Evolutionary conservation across 2,888 invertebrate genomes (phyloP).

Genomic region (Cephus pygmeus): DNA sequence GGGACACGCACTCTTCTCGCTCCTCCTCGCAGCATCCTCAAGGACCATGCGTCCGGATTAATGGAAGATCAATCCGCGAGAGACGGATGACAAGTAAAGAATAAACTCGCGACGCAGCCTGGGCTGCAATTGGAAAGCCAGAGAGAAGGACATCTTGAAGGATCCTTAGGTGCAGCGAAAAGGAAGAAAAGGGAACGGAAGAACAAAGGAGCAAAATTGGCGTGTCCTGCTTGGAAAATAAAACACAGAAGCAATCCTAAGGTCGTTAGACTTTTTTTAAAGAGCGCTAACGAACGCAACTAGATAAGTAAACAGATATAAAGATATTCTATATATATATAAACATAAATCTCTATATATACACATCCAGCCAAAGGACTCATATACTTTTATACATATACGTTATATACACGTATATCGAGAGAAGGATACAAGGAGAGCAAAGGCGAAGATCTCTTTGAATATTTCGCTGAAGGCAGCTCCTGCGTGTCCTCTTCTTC

Average conservation of each 20-base stretch:
- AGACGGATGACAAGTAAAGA: slow-evolving; percentile 16
- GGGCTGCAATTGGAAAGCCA: no score
- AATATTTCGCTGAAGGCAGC: not conserved
- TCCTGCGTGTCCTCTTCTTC: not conserved
- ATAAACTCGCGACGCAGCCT: slow-evolving; percentile 4
- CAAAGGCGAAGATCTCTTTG: no score
- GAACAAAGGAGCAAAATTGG: slow-evolving; percentile 13
- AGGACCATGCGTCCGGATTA: no score
- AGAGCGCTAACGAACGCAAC: no score
- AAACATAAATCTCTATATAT: slow-evolving; percentile 1
- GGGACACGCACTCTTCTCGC: no score
- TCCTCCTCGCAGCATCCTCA: no score
- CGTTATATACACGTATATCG: not conserved
- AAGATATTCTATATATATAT: not conserved
- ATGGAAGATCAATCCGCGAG: no score
- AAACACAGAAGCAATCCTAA: no score
- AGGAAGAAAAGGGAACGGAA: slow-evolving; percentile 1
- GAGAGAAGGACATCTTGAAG: no score
- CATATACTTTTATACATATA: slow-evolving; percentile 1
- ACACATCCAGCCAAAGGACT: slow-evolving; percentile 1
- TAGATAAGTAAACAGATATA: no score
- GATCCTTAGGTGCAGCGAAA: not conserved
- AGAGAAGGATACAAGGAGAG: no score
- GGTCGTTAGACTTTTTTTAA: no score
- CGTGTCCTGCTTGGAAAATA: not conserved